Evolutionary conservation across 2,888 invertebrate genomes (phyloP).

Genomic region (Timema podura): DNA sequence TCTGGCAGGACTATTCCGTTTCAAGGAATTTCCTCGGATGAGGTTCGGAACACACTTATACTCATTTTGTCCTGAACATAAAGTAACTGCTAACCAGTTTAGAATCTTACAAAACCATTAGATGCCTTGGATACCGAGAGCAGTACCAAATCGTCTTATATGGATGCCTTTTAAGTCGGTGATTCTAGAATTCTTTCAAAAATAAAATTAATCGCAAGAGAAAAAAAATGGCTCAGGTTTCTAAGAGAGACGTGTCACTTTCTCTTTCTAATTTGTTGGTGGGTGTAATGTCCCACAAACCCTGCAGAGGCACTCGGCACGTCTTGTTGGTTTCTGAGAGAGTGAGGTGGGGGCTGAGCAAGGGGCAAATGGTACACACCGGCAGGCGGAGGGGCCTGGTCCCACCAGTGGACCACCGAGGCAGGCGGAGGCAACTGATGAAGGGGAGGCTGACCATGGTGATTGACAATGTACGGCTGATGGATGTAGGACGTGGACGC

Average conservation of each 20-base stretch:
- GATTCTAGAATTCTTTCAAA: no score
- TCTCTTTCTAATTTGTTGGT: constrained; percentile 28
- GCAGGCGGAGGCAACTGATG: constrained; percentile 22
- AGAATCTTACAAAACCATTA: no score
- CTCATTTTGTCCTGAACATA: no score
- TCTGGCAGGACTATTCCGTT: no score
- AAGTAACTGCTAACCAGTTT: no score
- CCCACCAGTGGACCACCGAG: constrained; percentile 28
- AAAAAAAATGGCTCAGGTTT: no score
- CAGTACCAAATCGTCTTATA: no score
- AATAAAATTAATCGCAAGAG: no score
- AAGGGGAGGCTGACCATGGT: constrained; percentile 20
- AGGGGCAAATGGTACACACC: constrained; percentile 23
- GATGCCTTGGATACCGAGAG: no score
- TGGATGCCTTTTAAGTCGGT: no score
- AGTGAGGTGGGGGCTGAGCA: constrained; percentile 12
- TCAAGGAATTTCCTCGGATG: no score
- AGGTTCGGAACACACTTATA: no score
- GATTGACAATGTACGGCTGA: constrained; percentile 22
- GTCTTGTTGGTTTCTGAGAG: constrained; percentile 18
- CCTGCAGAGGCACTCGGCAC: constrained; percentile 19
- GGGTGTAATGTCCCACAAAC: constrained; percentile 25
- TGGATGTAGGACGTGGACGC: constrained; percentile 25
- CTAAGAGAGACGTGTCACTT: constrained; percentile 22
- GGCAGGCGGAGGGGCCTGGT: constrained; percentile 26